A percentile compares a stretch with the other conserved stretches of the same genome.
phyloP scores from a whole-genome alignment of 2,888 invertebrate genomes.

The Sympetrum striolatum region DNA sequence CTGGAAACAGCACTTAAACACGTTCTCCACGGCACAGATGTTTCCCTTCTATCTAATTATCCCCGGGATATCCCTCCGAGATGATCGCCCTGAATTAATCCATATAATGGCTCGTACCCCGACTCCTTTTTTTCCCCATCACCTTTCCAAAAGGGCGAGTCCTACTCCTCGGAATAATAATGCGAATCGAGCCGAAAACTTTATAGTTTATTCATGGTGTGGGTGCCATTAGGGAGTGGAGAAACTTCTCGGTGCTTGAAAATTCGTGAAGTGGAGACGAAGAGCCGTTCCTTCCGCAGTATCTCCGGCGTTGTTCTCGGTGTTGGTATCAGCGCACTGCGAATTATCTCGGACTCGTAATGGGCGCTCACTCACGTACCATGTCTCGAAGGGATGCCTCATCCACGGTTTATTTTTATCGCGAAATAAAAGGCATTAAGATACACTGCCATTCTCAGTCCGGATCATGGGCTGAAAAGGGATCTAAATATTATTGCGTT shows the following conservation, averaged over 20 bases:
- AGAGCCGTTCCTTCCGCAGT: constrained; percentile 18
- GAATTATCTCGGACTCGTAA: constrained; percentile 30
- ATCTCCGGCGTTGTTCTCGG: not conserved
- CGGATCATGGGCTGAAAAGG: not conserved
- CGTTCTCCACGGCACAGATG: no score
- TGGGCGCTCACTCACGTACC: constrained; percentile 23
- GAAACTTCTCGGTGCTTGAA: constrained; percentile 22
- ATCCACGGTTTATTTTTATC: not conserved
- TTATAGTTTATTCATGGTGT: constrained; percentile 22
- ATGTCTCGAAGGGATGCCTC: not conserved
- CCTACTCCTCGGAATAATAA: not conserved
- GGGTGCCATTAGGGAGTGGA: not conserved
- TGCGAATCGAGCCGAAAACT: not conserved
- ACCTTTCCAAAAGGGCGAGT: not conserved
- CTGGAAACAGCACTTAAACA: no score
- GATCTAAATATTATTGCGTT: not conserved
- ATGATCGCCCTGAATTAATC: no score
- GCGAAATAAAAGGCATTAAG: not conserved
- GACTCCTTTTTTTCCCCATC: not conserved
- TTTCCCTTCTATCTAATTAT: no score
- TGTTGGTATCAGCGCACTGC: constrained; percentile 25
- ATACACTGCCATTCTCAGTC: not conserved
- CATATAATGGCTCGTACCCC: no score
- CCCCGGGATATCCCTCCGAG: no score
- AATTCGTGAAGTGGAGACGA: constrained; percentile 24